phyloP scores from a whole-genome alignment of 2,797 vertebrate genomes.

The Gastrophryne carolinensis region DNA sequence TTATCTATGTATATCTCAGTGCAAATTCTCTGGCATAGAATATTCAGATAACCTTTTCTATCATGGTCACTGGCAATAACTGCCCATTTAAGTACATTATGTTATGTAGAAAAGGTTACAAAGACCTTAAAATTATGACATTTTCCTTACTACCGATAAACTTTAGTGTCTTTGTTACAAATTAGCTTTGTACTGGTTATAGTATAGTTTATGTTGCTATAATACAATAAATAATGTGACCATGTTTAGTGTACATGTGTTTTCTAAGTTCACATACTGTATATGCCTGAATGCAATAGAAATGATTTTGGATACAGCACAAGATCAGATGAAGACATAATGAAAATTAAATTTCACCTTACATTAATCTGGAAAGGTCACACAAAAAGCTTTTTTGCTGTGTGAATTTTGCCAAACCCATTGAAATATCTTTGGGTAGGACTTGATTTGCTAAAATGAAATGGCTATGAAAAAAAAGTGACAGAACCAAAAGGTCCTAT shows the following conservation, averaged over 20 bases:
- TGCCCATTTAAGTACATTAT: slow-evolving; percentile 32
- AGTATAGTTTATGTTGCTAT: not conserved
- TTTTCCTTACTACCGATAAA: slow-evolving; percentile 3
- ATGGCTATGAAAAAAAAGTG: not conserved
- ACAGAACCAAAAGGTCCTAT: not conserved
- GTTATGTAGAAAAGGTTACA: slow-evolving; percentile 21
- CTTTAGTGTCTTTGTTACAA: not conserved
- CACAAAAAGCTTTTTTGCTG: slow-evolving; percentile 31
- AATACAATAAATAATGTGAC: not conserved
- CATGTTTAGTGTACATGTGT: too few species aligned
- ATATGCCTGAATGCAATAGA: slow-evolving; percentile 3
- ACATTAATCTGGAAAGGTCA: slow-evolving; percentile 50
- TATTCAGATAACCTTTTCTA: slow-evolving; percentile 39
- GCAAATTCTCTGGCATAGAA: not conserved
- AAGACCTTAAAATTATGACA: slow-evolving; percentile 24
- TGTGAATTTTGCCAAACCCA: slow-evolving; percentile 38
- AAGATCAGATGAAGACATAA: slow-evolving; percentile 33
- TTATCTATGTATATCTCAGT: slow-evolving; percentile 17
- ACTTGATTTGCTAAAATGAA: slow-evolving; percentile 34
- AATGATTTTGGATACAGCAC: slow-evolving; percentile 27
- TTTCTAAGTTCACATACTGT: too few species aligned
- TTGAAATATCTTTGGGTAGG: slow-evolving; percentile 39
- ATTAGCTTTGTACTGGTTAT: not conserved
- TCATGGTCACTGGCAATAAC: not conserved
- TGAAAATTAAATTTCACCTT: slow-evolving; percentile 46